phyloP scores from a whole-genome alignment of 2,888 invertebrate genomes.

The Entomobrya multifasciata region DNA sequence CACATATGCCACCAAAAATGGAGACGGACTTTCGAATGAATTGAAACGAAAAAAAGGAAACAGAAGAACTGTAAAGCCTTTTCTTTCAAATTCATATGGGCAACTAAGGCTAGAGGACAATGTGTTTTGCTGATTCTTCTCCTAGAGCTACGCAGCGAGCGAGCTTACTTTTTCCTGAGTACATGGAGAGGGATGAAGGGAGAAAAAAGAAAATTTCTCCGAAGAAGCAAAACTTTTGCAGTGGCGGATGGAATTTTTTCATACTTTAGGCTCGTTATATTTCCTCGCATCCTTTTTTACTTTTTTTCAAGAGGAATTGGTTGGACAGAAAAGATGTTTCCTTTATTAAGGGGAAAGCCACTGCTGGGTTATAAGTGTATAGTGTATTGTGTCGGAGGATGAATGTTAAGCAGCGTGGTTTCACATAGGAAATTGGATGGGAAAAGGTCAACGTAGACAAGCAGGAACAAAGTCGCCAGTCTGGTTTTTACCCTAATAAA shows the following conservation, averaged over 20 bases:
- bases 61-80: constrained; percentile 21
- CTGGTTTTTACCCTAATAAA: neutral
- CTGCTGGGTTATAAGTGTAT: neutral
- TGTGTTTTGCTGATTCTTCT: neutral
- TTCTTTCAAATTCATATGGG: constrained; percentile 42
- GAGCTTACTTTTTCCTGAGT: neutral
- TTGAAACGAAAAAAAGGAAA: constrained; percentile 54
- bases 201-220: constrained; percentile 19
- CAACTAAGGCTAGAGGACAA: neutral
- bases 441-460: constrained; percentile 21
- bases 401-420: constrained; percentile 19
- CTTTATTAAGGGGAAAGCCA: neutral
- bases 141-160: neutral
- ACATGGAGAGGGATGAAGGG: neutral
- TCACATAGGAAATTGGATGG: constrained; percentile 27
- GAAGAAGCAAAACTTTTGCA: neutral
- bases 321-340: constrained; percentile 16
- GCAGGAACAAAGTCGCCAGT: neutral
- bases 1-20: constrained; percentile 53
- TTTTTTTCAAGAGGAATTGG: neutral
- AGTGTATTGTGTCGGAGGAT: neutral
- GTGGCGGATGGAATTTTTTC: constrained; percentile 30
- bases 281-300: constrained; percentile 1
- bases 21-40: constrained; percentile 53
- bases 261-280: constrained; percentile 8